These are phyloP conservation scores for Calliopum simillimum DNA, from an alignment of 2,888 invertebrate genomes.

Conservation along the genomic window DNA sequence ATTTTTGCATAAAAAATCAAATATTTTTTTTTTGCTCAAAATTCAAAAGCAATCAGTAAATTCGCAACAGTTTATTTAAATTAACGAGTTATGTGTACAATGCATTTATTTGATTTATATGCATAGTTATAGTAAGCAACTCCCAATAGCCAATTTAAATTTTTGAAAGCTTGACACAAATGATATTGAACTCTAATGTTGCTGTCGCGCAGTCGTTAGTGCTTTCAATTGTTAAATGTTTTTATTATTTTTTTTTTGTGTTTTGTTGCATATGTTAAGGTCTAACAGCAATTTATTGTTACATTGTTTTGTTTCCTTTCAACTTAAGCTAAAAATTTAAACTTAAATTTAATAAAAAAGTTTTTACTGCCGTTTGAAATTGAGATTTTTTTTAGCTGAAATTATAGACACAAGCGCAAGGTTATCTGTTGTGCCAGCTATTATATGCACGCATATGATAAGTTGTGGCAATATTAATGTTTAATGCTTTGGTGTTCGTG, in stretches of 20 bases:
- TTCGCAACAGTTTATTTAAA: background rate
- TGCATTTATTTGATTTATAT: background rate
- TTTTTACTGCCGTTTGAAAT: constrained; percentile 18
- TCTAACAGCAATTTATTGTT: background rate
- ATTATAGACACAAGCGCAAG: constrained; percentile 34
- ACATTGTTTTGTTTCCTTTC: background rate
- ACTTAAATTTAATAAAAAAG: background rate
- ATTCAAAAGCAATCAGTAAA: background rate
- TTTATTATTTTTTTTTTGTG: background rate
- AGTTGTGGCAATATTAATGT: background rate
- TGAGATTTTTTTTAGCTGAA: constrained; percentile 20
- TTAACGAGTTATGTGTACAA: background rate
- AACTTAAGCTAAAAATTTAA: background rate
- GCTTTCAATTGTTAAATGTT: background rate
- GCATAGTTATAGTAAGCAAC: background rate
- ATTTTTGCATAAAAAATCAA: background rate
- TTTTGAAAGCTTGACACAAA: constrained; percentile 10
- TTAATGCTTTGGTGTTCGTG: too few species aligned
- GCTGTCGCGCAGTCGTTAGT: background rate
- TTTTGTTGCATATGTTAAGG: background rate
- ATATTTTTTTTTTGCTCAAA: constrained; percentile 3
- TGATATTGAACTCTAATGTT: constrained; percentile 22
- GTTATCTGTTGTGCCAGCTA: constrained; percentile 18
- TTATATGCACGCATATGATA: constrained; percentile 4
- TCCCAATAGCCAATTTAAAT: background rate